Conservation (phyloP, 1,140 invertebrate genomes). For the Drosophila athabasca region DNA sequence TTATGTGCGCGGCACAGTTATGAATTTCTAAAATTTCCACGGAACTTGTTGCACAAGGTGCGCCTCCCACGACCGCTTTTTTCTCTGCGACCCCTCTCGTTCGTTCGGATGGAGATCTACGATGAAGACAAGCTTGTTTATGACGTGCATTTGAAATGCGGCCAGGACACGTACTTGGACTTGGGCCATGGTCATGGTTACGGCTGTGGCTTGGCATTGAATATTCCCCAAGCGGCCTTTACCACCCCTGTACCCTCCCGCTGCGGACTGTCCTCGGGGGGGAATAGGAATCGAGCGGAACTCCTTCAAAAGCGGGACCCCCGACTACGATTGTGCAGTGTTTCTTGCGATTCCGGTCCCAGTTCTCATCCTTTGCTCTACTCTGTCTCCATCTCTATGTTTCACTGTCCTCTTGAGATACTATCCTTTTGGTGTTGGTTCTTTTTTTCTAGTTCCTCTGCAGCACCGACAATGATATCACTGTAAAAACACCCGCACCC, state of each 20-base stretch:
- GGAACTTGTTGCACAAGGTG: no score
- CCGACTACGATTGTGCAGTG: no score
- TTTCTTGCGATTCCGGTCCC: no score
- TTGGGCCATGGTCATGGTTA: constrained; percentile 28
- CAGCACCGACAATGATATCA: no score
- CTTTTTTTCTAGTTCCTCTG: not conserved
- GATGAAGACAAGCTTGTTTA: constrained; percentile 43
- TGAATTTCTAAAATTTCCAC: no score
- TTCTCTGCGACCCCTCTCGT: not conserved
- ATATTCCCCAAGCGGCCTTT: no score
- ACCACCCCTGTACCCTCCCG: not conserved
- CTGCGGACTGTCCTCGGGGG: constrained; percentile 3
- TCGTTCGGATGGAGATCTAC: constrained; percentile 1
- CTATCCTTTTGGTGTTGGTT: not conserved
- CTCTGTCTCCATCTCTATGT: no score
- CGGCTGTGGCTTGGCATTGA: constrained; percentile 27
- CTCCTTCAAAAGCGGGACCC: no score
- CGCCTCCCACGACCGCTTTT: no score
- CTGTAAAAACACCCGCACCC: no score
- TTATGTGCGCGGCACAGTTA: no score
- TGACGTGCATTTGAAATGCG: constrained; percentile 51
- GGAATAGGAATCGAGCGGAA: not conserved
- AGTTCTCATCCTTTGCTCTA: not conserved
- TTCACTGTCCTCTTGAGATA: no score
- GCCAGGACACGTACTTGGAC: constrained; percentile 23